Evolutionary conservation across 2,113 vertebrate species (phyloP), one percentile per base, ranked within the genome.

Genomic region (Chrysemys picta): DNA sequence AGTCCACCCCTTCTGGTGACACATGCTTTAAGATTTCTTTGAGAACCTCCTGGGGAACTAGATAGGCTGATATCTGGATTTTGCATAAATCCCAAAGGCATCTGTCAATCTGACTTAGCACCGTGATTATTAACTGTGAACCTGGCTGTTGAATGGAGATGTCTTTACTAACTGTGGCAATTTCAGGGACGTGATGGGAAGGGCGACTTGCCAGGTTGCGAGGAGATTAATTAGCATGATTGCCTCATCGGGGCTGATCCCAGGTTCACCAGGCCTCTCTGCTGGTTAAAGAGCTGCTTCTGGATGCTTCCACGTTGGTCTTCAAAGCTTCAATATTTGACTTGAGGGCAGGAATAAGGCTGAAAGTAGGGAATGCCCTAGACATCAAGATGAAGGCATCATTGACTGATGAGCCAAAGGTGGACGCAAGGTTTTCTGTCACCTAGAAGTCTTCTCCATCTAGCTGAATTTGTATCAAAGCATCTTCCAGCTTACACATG

Each of bases 301-400:
- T 83, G n/a, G 29, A 4, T 56, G 50, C 45, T 27, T 45, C 49
- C 4, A 0, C 90, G 62, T 85, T 92, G 91, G n/a, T 86, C n/a
- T 97, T 91, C 85, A 38, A 93, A 56, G 10, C 21, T 62, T 88
- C 5, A 35, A 19, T 93, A 72, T 90, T 91, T 93, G 88, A 80
- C 38, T 35, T 49, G 50, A 42, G 88, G 85, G 38, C 49, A 24
- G 1, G 2, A 47, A 85, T 91, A 79, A 52, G 62, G 47, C 52
- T 35, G 29, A 52, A 50, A 72, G 0, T 0, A 7, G 69, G 45
- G 47, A 52, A 50, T 84, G 35, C 54, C 80, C 65, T 81, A 38
- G 13, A 50, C 92, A 80, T 89, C 54, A 85, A 80, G 89, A 84
- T 45, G 49, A 89, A 88, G 47, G 65, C 86, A 85, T 21, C 14